Evolutionary conservation across 2,797 vertebrate species (phyloP), one percentile per base, ranked within the genome.

Genomic region (Stomatorhinus walkeri): DNA sequence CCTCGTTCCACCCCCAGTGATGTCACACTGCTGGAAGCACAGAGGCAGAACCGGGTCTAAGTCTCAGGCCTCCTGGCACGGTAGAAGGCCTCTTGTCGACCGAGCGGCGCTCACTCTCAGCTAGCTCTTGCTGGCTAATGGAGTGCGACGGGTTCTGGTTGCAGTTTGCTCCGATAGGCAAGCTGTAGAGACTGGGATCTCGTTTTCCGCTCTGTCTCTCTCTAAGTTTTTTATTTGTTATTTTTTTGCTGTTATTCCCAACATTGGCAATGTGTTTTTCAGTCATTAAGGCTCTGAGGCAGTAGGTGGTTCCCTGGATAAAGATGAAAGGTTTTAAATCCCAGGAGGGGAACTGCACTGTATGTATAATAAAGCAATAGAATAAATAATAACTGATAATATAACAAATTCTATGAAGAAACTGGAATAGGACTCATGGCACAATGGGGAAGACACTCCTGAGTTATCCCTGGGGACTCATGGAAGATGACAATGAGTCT

Each of bases 321-420:
- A 72, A 72, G 32, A 72, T 72, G 68, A 72, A 72, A 72, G 68
- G 32, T 72, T 72, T 72, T 40, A 16, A 72, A 72, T 72, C 68
- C 28, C 68, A 72, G 32, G 68, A 46, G 76, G 76, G 76, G 76
- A 81, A 81, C 16, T 9, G 76, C 40, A 22, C 76, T 22, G 40
- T 43, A 81, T 24, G 43, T 51, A 85, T 24, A 24, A 48, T 48
- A 85, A 85, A 85, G 81, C 12, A 28, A 85, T 16, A 24, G 43
- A 28, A 85, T 85, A 24, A 85, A 85, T 49, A 85, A 85, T 49
- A 49, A 85, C n/a, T 85, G 76, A 85, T 85, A 51, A 28, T 49
- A 85, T 19, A 51, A 48, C 81, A 12, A 85, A 51, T 51, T 49
- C 9, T 85, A 3, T 28, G 48, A 10, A 24, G 10, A 28, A 85